Conservation (phyloP, 1,140 invertebrate species). For the Phortica variegata region DNA sequence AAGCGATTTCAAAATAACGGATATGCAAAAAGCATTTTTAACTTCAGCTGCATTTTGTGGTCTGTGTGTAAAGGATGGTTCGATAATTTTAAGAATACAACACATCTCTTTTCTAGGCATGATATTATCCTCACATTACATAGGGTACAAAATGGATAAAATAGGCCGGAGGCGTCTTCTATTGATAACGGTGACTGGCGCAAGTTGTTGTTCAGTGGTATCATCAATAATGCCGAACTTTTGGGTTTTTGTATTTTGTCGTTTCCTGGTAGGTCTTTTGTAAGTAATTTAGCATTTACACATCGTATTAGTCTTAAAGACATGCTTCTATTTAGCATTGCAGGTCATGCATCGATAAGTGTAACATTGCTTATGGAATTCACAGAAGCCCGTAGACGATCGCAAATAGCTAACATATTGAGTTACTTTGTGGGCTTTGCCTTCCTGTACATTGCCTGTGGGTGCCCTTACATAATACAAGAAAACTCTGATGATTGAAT, state of each 20-base stretch:
- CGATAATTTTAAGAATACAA: neutral
- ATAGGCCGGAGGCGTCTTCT: conserved; percentile 9
- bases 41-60: no score
- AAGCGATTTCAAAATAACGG: neutral
- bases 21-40: neutral
- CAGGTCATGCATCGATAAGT: neutral
- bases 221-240: conserved; percentile 13
- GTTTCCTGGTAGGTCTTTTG: conserved; percentile 11
- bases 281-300: conserved; percentile 1
- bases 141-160: conserved; percentile 12
- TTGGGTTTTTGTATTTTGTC: neutral
- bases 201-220: neutral
- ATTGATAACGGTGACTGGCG: neutral
- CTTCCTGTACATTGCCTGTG: conserved; percentile 5
- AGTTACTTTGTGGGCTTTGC: neutral
- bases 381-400: neutral
- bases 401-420: neutral
- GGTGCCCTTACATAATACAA: neutral
- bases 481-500: neutral
- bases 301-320: no score
- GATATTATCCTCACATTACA: neutral
- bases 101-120: conserved; percentile 1
- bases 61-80: no score
- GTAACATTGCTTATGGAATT: conserved; percentile 12
- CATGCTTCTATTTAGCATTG: neutral